Percentiles rank a stretch among this genome's conserved stretches.
These are phyloP conservation scores for Harpegnathos saltator DNA, from an alignment of 1,140 invertebrate species.

Conservation along the genomic window DNA sequence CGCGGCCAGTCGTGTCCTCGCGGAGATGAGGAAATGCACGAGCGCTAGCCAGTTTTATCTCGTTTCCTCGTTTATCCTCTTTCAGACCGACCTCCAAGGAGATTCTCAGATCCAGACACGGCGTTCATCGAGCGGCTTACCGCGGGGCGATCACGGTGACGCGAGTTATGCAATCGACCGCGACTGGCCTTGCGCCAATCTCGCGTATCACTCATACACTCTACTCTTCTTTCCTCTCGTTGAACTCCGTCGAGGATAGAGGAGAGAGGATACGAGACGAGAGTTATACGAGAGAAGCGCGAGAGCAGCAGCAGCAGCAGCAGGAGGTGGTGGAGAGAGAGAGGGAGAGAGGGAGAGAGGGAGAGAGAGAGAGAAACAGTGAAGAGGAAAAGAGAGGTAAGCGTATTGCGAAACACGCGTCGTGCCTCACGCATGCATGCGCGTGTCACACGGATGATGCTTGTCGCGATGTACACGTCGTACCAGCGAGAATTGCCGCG, in stretches of 20 bases:
- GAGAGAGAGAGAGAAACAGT: background rate
- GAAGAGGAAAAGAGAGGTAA: no score
- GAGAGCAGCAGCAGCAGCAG: no score
- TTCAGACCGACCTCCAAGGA: constrained; percentile 35
- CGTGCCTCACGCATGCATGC: background rate
- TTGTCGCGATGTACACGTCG: background rate
- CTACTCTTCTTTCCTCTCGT: constrained; percentile 29
- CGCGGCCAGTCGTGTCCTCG: background rate
- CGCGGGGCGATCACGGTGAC: constrained; percentile 70
- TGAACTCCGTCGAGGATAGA: background rate
- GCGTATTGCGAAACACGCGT: background rate
- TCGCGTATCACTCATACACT: constrained; percentile 71
- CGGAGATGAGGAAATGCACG: constrained; percentile 37
- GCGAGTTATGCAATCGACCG: constrained; percentile 75
- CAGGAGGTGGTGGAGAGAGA: no score
- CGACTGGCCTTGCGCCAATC: constrained; percentile 80
- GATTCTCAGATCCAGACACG: constrained; percentile 34
- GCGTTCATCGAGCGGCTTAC: constrained; percentile 51
- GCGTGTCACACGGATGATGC: background rate
- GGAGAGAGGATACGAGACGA: background rate
- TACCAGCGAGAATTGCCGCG: background rate
- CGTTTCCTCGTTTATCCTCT: constrained; percentile 47
- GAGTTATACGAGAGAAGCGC: background rate
- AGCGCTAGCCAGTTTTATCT: constrained; percentile 36
- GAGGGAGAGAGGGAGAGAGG: background rate